phyloP scores from a whole-genome alignment of 23 tunicate species.

The Ciona savignyi region DNA sequence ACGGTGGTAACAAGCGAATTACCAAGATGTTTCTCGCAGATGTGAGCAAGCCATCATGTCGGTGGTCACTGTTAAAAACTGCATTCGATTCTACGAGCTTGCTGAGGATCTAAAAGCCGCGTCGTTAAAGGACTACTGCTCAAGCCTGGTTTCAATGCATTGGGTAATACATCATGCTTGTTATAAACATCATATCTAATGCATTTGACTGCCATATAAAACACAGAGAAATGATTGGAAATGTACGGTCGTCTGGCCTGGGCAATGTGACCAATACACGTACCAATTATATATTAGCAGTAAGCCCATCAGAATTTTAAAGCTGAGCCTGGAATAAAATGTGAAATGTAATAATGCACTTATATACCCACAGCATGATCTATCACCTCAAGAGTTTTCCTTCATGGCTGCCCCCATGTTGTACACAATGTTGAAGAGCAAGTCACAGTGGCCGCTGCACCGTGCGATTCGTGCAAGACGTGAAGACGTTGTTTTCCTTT shows the following conservation, averaged over 20 bases:
- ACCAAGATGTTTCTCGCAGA: slow-evolving; percentile 12
- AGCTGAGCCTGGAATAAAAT: too few species aligned
- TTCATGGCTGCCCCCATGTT: slow-evolving; percentile 56
- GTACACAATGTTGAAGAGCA: slow-evolving; percentile 68
- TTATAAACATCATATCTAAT: too few species aligned
- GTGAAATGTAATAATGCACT: too few species aligned
- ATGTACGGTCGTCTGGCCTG: too few species aligned
- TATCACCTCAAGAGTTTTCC: slow-evolving; percentile 51
- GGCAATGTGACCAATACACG: too few species aligned
- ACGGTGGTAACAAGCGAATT: too few species aligned
- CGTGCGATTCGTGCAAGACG: slow-evolving; percentile 58
- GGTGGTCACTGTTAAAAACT: slow-evolving; percentile 29
- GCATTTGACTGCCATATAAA: too few species aligned
- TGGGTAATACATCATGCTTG: too few species aligned
- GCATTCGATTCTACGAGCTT: slow-evolving; percentile 58
- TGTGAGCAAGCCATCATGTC: slow-evolving; percentile 60
- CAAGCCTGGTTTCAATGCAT: slow-evolving; percentile 49
- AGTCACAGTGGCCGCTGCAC: slow-evolving; percentile 57
- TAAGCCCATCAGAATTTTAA: too few species aligned
- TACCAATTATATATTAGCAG: too few species aligned
- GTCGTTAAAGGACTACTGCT: slow-evolving; percentile 49
- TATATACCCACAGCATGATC: slow-evolving; percentile 55
- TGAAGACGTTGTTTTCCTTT: slow-evolving; percentile 73
- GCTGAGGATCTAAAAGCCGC: slow-evolving; percentile 54
- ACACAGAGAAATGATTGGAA: too few species aligned